These are phyloP conservation scores for Ichneumon xanthorius DNA, from an alignment of 2,888 invertebrate species.

Conservation along the genomic window DNA sequence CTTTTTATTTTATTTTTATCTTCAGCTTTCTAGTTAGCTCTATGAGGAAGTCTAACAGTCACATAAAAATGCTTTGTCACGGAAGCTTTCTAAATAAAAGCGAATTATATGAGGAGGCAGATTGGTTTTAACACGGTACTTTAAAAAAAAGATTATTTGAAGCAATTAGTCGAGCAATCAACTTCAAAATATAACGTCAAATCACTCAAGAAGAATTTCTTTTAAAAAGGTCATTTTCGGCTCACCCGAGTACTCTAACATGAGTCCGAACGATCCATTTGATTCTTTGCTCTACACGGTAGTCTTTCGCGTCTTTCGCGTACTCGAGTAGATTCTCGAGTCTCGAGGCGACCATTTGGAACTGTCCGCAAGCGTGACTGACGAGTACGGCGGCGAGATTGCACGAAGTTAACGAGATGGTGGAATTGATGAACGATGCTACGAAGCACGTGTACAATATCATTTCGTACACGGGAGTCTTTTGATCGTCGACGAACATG, in stretches of 20 bases:
- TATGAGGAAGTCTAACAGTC: too few relatives aligned
- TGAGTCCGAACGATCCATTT: constrained; percentile 59
- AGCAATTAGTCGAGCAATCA: too few relatives aligned
- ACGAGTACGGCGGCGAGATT: constrained; percentile 62
- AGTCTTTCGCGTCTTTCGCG: not conserved
- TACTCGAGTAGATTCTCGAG: not conserved
- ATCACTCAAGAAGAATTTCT: too few relatives aligned
- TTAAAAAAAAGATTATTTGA: too few relatives aligned
- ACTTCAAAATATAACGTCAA: too few relatives aligned
- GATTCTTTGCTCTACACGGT: constrained; percentile 36
- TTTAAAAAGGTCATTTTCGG: not conserved
- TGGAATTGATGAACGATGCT: constrained; percentile 66
- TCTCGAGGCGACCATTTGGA: constrained; percentile 68
- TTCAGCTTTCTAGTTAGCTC: too few relatives aligned
- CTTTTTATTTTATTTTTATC: too few relatives aligned
- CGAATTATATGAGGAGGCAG: too few relatives aligned
- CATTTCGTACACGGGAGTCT: constrained; percentile 70
- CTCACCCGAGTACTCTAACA: constrained; percentile 60
- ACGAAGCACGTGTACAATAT: constrained; percentile 67
- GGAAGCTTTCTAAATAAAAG: too few relatives aligned
- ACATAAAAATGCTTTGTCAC: too few relatives aligned
- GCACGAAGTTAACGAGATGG: constrained; percentile 67
- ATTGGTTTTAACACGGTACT: too few relatives aligned
- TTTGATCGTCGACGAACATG: constrained; percentile 67
- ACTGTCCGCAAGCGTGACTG: constrained; percentile 70